Base-by-base conservation (phyloP, 2,797 vertebrate genomes). In the Poecile montanus region DNA sequence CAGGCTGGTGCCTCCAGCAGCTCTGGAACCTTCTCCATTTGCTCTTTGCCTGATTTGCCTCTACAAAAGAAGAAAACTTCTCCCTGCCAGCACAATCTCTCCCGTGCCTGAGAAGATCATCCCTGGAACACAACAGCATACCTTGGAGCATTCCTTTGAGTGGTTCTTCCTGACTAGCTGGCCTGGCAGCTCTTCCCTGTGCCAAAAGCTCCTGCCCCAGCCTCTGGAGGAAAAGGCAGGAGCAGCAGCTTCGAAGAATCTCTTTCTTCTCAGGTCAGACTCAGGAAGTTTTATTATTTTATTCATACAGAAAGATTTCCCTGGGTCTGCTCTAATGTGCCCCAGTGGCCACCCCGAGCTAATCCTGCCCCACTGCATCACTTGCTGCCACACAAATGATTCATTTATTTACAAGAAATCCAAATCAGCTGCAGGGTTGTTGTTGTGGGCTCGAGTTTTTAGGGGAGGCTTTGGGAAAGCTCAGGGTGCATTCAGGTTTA, bases 71-170 rank as follows among this genome's bases (percentile, higher is more conserved):
- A 42, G 56, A 54, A 70, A 89, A 63, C 47, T 26, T 89, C 91
- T 82, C 89, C 91, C 92, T 91, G 86, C 56, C 90, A 93, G 90
- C 67, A 76, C 79, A 62, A 58, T 48, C 78, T 12, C 83, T 88
- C 65, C 88, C 42, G 80, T 88, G 91, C 94, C 94, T 15, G 73
- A 82, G 93, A 86, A 81, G 88, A 88, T 62, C 93, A 70, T 36
- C 78, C 45, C 84, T 26, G 57, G 38, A 77, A 56, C 76, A 93
- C 89, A 80, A 19, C 81, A 93, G 96, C 96, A 95, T 94, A 94
- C 96, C 97, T 97, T 9, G 85, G 89, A 93, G 93, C 96, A 96
- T 96, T 97, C 96, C 95, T 67, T 6, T 3, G 2, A 30, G 53
- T 58, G 72, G 93, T 30, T 95, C 95, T 91, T 94, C 94, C 94